Evolutionary conservation across 2,113 vertebrate species (phyloP).

Genomic region (Excalfactoria chinensis): DNA sequence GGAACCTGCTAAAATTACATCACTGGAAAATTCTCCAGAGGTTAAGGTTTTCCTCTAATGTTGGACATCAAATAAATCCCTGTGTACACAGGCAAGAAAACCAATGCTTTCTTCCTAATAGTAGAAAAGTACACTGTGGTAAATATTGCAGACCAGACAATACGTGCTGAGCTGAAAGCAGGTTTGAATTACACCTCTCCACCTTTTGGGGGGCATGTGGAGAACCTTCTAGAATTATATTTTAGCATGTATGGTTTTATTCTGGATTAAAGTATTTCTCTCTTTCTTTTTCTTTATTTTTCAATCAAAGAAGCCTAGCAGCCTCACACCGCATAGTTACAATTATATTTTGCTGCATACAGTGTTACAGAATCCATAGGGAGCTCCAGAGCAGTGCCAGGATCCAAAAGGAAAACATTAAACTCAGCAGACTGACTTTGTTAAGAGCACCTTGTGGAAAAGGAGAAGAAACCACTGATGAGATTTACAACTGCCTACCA

Average conservation of each 20-base stretch:
- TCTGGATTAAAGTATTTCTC: background rate
- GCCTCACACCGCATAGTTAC: background rate
- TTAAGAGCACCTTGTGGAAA: conserved; percentile 58
- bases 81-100: background rate
- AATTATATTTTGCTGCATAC: background rate
- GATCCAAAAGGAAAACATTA: conserved; percentile 45
- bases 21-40: conserved; percentile 21
- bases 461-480: conserved; percentile 20
- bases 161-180: background rate
- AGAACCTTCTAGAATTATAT: background rate
- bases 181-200: background rate
- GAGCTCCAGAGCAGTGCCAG: background rate
- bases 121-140: background rate
- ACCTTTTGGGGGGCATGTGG: background rate
- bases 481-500: conserved; percentile 53
- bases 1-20: background rate
- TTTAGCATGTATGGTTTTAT: background rate
- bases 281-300: background rate
- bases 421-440: conserved; percentile 5
- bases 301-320: background rate
- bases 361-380: background rate
- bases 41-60: background rate
- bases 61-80: background rate
- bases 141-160: background rate
- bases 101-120: background rate